Evolutionary conservation across 1,140 invertebrate genomes (phyloP).

Genomic region (Triops cancriformis): DNA sequence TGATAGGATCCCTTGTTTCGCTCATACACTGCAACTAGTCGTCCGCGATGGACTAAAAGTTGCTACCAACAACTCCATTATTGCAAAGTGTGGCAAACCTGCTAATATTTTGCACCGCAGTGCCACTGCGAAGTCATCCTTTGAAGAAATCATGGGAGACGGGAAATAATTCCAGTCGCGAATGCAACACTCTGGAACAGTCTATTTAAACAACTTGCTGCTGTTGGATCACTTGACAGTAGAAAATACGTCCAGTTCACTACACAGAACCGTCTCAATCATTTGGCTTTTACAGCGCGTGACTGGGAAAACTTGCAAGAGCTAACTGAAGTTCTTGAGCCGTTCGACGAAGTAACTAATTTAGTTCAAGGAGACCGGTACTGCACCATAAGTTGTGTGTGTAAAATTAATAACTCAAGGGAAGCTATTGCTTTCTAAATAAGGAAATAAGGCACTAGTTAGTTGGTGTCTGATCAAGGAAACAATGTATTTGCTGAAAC

Average conservation of each 20-base stretch:
- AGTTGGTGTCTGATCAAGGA: too few relatives aligned
- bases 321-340: neutral
- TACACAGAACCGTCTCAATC: neutral
- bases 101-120: too few relatives aligned
- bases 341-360: neutral
- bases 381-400: neutral
- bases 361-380: neutral
- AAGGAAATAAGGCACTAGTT: too few relatives aligned
- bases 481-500: too few relatives aligned
- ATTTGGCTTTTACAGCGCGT: neutral
- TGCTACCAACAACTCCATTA: neutral
- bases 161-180: neutral
- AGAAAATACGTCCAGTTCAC: neutral
- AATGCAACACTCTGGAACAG: neutral
- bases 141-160: neutral
- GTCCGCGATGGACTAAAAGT: neutral
- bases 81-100: neutral
- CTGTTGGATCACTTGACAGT: neutral
- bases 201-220: neutral
- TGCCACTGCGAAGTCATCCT: neutral
- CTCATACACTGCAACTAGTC: neutral
- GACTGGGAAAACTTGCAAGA: neutral
- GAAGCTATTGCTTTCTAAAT: too few relatives aligned
- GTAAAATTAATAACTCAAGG: too few relatives aligned
- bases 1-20: neutral